Evolutionary conservation across 2,113 vertebrate species (phyloP).

Genomic region (Aphyosemion australe): DNA sequence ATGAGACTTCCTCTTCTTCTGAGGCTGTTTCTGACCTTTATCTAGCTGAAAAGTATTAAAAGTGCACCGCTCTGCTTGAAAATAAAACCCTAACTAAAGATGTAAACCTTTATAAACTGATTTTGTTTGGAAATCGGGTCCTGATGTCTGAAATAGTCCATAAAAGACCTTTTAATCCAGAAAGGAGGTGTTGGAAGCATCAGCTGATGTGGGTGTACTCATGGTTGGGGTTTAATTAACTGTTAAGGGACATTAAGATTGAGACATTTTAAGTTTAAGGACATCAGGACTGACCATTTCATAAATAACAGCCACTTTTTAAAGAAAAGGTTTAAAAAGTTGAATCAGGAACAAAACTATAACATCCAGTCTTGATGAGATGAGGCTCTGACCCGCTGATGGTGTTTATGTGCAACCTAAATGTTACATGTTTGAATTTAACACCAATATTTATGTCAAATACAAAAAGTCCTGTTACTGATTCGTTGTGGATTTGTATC

Average conservation of each 20-base stretch:
- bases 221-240: conserved; percentile 14
- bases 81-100: conserved; percentile 10
- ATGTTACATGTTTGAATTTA: too few relatives aligned
- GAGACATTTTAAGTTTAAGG: conserved; percentile 2
- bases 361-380: too few relatives aligned
- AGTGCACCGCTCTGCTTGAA: not conserved
- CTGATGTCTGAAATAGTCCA: not conserved
- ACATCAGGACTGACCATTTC: not conserved
- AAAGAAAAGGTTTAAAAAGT: too few relatives aligned
- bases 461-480: not conserved
- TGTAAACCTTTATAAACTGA: not conserved
- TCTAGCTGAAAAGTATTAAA: conserved; percentile 15
- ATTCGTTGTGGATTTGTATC: not conserved
- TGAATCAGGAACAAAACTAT: too few relatives aligned
- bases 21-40: too few relatives aligned
- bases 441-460: not conserved
- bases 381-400: too few relatives aligned
- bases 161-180: conserved; percentile 14
- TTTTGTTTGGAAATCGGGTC: not conserved
- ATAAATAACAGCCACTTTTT: too few relatives aligned
- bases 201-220: conserved; percentile 12
- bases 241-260: not conserved
- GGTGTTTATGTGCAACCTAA: too few relatives aligned
- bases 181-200: conserved; percentile 16
- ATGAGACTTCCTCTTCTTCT: not conserved